These are phyloP conservation scores for Leptosomus discolor DNA, from an alignment of 2,113 vertebrate species.

Conservation along the genomic window DNA sequence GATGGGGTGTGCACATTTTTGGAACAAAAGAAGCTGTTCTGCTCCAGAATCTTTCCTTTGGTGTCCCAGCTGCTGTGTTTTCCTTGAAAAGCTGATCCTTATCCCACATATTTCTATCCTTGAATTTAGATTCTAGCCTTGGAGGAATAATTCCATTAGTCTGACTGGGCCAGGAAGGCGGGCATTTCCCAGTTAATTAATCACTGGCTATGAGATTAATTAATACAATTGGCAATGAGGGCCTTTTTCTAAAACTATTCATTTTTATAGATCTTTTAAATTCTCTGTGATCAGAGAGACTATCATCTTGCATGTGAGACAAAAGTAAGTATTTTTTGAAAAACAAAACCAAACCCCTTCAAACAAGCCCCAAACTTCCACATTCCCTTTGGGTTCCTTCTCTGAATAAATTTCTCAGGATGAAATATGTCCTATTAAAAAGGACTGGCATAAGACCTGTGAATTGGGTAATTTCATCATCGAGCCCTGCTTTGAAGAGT, in stretches of 20 bases:
- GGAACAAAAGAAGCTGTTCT: background rate
- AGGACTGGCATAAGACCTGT: background rate
- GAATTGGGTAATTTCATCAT: background rate
- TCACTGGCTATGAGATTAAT: background rate
- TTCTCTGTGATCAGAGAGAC: background rate
- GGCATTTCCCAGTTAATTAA: background rate
- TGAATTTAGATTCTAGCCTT: background rate
- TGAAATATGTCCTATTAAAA: background rate
- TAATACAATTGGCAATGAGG: background rate
- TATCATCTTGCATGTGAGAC: background rate
- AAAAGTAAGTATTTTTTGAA: background rate
- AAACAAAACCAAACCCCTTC: background rate
- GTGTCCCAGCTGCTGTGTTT: background rate
- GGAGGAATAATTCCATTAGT: background rate
- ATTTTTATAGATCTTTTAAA: background rate
- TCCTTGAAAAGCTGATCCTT: background rate
- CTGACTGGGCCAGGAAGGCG: background rate
- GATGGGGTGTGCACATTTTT: background rate
- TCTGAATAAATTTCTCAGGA: background rate
- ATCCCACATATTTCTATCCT: rapidly evolving
- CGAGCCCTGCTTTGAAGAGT: background rate
- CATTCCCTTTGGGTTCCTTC: background rate
- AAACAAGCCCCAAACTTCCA: background rate
- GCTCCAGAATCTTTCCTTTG: background rate
- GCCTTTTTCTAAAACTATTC: background rate